Evolutionary conservation across 2,888 invertebrate genomes (phyloP).

Genomic region (Glyphotaelius pellucidus): DNA sequence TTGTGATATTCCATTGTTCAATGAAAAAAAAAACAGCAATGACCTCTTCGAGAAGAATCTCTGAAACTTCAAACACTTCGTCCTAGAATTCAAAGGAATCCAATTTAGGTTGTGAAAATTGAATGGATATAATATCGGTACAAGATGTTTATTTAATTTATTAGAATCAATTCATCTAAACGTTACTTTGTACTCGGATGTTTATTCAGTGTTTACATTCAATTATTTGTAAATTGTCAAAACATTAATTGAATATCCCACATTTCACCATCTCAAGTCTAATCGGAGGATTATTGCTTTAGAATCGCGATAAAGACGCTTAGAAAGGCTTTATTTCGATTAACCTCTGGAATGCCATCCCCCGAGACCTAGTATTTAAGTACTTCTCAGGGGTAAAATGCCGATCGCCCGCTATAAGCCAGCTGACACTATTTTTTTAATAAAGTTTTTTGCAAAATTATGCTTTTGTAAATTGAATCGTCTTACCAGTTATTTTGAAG

Average conservation of each 20-base stretch:
- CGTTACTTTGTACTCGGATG: background rate
- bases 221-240: background rate
- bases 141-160: background rate
- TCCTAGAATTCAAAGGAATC: background rate
- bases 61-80: background rate
- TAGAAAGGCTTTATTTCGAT: slow-evolving; percentile 12
- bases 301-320: slow-evolving; percentile 2
- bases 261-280: background rate
- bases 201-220: background rate
- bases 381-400: no score
- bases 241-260: background rate
- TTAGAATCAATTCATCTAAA: background rate
- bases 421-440: no score
- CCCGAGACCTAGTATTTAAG: no score
- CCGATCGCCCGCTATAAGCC: no score
- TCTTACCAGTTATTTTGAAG: no score
- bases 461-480: no score
- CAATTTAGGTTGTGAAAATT: background rate
- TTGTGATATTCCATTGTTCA: background rate
- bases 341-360: no score
- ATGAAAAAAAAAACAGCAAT: background rate
- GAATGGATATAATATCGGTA: background rate
- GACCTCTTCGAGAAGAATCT: background rate
- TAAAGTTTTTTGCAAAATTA: no score
- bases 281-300: background rate